These are phyloP conservation scores for Deilephila elpenor DNA, from an alignment of 2,888 invertebrate species.

Conservation along the genomic window DNA sequence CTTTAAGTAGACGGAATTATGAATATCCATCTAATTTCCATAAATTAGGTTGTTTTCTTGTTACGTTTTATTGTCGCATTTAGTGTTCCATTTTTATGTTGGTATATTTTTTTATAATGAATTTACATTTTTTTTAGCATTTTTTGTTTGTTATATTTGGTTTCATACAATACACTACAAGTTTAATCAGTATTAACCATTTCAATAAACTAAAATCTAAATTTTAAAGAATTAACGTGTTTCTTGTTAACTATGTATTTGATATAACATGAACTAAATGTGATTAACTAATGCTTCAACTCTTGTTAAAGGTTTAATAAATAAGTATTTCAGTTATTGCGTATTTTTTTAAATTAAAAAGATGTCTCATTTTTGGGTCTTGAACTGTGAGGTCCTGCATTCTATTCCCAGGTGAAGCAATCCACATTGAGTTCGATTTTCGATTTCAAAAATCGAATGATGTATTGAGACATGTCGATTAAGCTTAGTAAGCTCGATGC, in stretches of 20 bases:
- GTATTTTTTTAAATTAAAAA: neutral
- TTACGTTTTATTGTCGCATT: neutral
- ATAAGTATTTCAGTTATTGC: neutral
- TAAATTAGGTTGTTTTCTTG: neutral
- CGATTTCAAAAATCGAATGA: too few species aligned
- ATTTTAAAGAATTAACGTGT: neutral
- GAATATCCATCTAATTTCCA: neutral
- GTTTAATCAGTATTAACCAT: too few species aligned
- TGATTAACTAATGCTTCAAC: conserved; percentile 13
- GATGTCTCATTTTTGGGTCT: too few species aligned
- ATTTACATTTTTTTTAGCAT: neutral
- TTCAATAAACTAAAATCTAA: conserved; percentile 5
- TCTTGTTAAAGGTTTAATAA: conserved; percentile 20
- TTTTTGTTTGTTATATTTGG: neutral
- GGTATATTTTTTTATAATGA: neutral
- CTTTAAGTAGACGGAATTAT: too few species aligned
- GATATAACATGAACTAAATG: neutral
- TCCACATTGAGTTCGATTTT: too few species aligned
- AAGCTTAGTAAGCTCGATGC: too few species aligned
- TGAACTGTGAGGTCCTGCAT: too few species aligned
- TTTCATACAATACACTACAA: neutral
- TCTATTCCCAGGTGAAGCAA: too few species aligned
- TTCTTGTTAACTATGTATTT: conserved; percentile 13
- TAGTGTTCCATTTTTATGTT: neutral
- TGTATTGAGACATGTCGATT: too few species aligned